Conservation (phyloP, 2,888 invertebrate genomes). For the Micoletzkya japonica region DNA sequence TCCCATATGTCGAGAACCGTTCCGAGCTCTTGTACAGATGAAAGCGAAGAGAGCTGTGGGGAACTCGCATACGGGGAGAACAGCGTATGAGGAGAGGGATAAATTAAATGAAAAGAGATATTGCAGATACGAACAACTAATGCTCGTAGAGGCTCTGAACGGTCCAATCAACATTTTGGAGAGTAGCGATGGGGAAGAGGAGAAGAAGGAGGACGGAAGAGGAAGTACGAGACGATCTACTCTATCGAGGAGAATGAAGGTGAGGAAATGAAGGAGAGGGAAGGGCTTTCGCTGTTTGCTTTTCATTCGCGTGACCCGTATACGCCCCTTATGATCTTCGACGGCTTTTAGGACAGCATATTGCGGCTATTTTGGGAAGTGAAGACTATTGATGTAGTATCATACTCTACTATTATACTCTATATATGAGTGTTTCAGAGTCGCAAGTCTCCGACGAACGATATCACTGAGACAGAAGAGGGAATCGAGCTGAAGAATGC, state of each 20-base stretch:
- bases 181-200: slow-evolving; percentile 2
- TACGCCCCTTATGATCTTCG: too few relatives aligned
- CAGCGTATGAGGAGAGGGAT: slow-evolving; percentile 34
- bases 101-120: background rate
- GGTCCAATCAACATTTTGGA: slow-evolving; percentile 31
- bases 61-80: slow-evolving; percentile 31
- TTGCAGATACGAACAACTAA: slow-evolving; percentile 55
- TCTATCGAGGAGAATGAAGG: background rate
- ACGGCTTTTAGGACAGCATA: too few relatives aligned
- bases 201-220: slow-evolving; percentile 12
- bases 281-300: background rate
- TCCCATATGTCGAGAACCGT: slow-evolving; percentile 97
- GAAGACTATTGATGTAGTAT: too few relatives aligned
- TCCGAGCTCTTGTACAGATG: slow-evolving; percentile 91
- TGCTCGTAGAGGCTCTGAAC: slow-evolving; percentile 58
- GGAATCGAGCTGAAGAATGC: slow-evolving; percentile 22
- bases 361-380: too few relatives aligned
- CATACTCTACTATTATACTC: too few relatives aligned
- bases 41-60: slow-evolving; percentile 77
- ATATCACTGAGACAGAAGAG: slow-evolving; percentile 20
- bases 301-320: too few relatives aligned
- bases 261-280: background rate
- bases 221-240: too few relatives aligned
- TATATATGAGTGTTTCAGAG: too few relatives aligned
- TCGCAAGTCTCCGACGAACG: too few relatives aligned